These are phyloP conservation scores for Octomys mimax DNA, from an alignment of 2,797 vertebrate genomes.

Conservation along the genomic window DNA sequence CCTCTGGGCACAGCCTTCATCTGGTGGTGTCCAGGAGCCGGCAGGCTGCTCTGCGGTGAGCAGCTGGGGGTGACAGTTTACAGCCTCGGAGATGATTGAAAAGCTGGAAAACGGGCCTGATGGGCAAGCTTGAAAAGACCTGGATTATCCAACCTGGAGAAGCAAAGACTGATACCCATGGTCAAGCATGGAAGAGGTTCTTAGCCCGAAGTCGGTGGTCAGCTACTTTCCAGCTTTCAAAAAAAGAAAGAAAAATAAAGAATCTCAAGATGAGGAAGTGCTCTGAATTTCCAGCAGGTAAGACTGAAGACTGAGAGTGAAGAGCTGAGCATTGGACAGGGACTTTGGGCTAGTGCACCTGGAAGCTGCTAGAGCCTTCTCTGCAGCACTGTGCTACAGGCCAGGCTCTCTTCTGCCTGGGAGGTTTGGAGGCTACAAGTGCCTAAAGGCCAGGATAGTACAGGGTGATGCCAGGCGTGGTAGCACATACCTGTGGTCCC, in stretches of 20 bases:
- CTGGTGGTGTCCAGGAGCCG: slow-evolving; percentile 75
- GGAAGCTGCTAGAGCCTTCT: background rate
- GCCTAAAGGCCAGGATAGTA: background rate
- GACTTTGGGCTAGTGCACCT: background rate
- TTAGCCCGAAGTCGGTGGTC: slow-evolving; percentile 24
- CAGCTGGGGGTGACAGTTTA: slow-evolving; percentile 81
- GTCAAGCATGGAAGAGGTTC: background rate
- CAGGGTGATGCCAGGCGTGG: background rate
- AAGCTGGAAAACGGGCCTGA: slow-evolving; percentile 56
- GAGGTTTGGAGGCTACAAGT: background rate
- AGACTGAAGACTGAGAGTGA: background rate
- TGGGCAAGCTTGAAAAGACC: slow-evolving; percentile 65
- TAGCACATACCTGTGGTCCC: background rate
- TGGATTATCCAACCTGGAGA: slow-evolving; percentile 63
- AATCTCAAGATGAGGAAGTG: slow-evolving; percentile 43
- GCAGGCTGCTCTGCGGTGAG: slow-evolving; percentile 63
- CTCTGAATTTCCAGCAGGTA: slow-evolving; percentile 57
- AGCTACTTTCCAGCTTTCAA: background rate
- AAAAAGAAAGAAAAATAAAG: background rate
- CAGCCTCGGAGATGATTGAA: slow-evolving; percentile 68
- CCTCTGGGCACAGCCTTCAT: slow-evolving; percentile 75
- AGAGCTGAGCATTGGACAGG: background rate
- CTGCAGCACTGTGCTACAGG: background rate
- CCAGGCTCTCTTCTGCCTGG: background rate
- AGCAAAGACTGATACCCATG: slow-evolving; percentile 55